Conservation (phyloP, 2,113 vertebrate species). For the Cichladusa arquata region DNA sequence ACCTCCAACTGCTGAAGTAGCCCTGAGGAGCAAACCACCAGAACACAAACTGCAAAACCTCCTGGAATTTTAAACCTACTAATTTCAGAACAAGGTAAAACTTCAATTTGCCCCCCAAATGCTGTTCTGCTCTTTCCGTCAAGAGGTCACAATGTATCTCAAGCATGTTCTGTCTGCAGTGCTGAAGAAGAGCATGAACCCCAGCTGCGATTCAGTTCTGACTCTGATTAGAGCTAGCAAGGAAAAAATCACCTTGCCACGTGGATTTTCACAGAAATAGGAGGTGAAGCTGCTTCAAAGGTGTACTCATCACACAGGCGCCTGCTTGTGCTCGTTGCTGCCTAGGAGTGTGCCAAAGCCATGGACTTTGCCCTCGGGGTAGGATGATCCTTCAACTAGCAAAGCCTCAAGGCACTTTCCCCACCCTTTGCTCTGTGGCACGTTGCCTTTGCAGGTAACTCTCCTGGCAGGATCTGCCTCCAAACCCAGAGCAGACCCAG, state of each 20-base stretch:
- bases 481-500: not conserved
- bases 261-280: not conserved
- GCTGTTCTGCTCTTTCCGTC: not conserved
- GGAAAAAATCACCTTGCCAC: not conserved
- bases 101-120: not conserved
- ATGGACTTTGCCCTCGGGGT: not conserved
- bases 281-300: not conserved
- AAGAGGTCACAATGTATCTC: not conserved
- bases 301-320: not conserved
- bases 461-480: not conserved
- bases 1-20: not conserved
- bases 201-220: rapidly evolving
- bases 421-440: not conserved
- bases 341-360: not conserved
- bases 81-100: not conserved
- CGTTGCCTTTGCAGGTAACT: not conserved
- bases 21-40: not conserved
- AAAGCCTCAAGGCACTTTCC: not conserved
- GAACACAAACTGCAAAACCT: not conserved
- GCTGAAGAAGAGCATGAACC: not conserved
- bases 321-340: not conserved
- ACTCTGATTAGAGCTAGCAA: not conserved
- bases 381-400: not conserved
- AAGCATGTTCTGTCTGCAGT: not conserved
- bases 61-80: not conserved